Percentiles rank a stretch among this genome's conserved stretches.
phyloP scores from a whole-genome alignment of 2,888 invertebrate species.

The Allophyes oxyacanthae region DNA sequence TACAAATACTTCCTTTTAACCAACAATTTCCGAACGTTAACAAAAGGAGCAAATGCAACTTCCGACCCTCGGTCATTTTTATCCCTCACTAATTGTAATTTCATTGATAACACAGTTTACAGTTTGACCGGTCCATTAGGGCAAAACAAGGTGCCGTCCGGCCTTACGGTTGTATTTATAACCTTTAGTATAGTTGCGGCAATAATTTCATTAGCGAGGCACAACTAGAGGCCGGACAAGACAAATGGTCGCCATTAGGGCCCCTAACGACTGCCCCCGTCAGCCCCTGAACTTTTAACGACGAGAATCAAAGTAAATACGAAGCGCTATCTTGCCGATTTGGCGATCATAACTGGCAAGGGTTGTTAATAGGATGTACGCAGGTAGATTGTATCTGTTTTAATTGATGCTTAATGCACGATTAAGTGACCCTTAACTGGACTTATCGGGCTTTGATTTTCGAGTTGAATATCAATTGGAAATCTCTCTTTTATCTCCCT shows the following conservation, averaged over 20 bases:
- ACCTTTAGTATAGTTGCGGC: conserved; percentile 89
- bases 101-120: conserved; percentile 89
- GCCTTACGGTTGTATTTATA: conserved; percentile 87
- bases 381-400: conserved; percentile 72
- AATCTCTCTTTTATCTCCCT: conserved; percentile 19
- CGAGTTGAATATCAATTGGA: conserved; percentile 32
- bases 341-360: conserved; percentile 86
- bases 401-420: conserved; percentile 67
- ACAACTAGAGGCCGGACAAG: conserved; percentile 89
- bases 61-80: conserved; percentile 85
- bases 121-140: conserved; percentile 90
- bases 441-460: conserved; percentile 49
- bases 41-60: conserved; percentile 76
- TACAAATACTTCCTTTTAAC: conserved; percentile 41
- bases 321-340: conserved; percentile 87
- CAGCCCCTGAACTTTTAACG: conserved; percentile 88
- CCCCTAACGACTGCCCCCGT: conserved; percentile 87
- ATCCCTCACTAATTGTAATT: conserved; percentile 88
- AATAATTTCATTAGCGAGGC: conserved; percentile 90
- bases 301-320: conserved; percentile 89
- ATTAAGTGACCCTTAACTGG: conserved; percentile 58
- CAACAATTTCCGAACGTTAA: conserved; percentile 68
- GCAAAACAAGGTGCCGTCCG: conserved; percentile 87
- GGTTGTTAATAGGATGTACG: conserved; percentile 80
- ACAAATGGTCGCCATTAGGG: conserved; percentile 89